Percentiles rank a stretch among this genome's conserved stretches.
These are phyloP conservation scores for Vidua macroura DNA, from an alignment of 2,113 vertebrate species.

Conservation along the genomic window DNA sequence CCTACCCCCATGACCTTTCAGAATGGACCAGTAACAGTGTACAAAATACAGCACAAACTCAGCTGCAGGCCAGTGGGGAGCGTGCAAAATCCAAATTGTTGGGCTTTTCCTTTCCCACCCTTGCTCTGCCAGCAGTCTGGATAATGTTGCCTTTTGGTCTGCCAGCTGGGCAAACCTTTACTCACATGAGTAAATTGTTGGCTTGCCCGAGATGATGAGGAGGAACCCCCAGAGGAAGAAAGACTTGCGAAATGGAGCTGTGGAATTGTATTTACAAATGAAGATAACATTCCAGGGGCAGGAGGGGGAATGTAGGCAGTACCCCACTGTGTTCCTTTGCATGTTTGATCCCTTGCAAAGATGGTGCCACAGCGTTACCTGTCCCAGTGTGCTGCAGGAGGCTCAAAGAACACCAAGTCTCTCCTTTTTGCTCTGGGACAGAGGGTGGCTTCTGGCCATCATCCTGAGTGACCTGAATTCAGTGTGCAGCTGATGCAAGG, in stretches of 20 bases:
- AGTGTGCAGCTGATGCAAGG: background rate
- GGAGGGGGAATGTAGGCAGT: background rate
- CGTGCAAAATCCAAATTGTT: background rate
- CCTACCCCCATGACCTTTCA: accelerated
- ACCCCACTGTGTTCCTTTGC: background rate
- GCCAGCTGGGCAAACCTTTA: background rate
- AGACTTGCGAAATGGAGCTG: background rate
- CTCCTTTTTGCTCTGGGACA: background rate
- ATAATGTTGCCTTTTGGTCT: background rate
- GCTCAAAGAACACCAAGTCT: background rate
- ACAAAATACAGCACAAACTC: background rate
- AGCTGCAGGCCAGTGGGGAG: background rate
- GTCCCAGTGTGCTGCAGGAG: background rate
- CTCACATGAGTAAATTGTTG: background rate
- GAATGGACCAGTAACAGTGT: background rate
- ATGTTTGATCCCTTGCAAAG: background rate
- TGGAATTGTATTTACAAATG: background rate
- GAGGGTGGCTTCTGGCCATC: background rate
- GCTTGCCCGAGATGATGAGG: background rate
- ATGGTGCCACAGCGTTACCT: background rate
- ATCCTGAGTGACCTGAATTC: background rate
- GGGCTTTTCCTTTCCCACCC: background rate
- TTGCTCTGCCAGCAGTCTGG: background rate
- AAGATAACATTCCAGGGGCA: accelerated
- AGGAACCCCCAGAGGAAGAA: background rate